These are phyloP conservation scores for Natrix natrix DNA, from an alignment of 2,797 vertebrate species.

Conservation along the genomic window DNA sequence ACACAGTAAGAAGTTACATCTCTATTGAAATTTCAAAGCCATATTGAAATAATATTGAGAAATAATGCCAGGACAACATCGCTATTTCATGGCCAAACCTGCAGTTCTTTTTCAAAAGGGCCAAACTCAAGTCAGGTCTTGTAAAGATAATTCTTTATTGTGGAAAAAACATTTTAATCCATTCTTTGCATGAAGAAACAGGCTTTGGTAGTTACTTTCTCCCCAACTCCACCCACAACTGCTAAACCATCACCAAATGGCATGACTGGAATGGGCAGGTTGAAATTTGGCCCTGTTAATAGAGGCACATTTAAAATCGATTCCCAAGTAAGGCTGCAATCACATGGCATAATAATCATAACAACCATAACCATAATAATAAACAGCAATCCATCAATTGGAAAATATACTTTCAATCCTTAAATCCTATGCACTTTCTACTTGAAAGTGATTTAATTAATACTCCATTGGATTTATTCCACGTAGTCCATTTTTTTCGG, in stretches of 20 bases:
- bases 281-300: background rate
- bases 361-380: too few relatives aligned
- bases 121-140: background rate
- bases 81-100: background rate
- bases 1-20: background rate
- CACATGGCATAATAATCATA: background rate
- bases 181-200: background rate
- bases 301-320: background rate
- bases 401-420: background rate
- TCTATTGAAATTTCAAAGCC: background rate
- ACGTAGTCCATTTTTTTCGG: background rate
- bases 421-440: background rate
- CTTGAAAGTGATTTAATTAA: background rate
- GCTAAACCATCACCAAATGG: background rate
- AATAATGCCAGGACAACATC: background rate
- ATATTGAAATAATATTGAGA: background rate
- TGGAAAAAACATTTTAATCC: background rate
- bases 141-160: background rate
- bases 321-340: background rate
- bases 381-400: background rate
- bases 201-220: background rate
- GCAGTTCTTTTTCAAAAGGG: background rate
- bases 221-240: background rate
- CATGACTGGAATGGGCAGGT: background rate
- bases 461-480: background rate